Conservation (phyloP, 2,888 invertebrate genomes). For the Andricus quercusramuli region DNA sequence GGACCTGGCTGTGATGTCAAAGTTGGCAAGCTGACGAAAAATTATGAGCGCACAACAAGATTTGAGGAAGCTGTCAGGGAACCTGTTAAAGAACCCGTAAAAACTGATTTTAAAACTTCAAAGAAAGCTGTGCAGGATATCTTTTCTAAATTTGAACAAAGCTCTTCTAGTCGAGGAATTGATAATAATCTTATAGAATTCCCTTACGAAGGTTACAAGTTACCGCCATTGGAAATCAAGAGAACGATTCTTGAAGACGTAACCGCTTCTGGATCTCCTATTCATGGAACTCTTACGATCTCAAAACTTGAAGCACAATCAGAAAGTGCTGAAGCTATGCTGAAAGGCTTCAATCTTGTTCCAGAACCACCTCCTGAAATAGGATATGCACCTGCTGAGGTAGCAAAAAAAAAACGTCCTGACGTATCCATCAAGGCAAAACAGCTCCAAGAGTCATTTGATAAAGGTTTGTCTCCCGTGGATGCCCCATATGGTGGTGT, state of each 20-base stretch:
- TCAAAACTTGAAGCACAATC: slow-evolving; percentile 72
- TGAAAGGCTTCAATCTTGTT: slow-evolving; percentile 80
- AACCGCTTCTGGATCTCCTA: slow-evolving; percentile 70
- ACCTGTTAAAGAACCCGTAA: slow-evolving; percentile 44
- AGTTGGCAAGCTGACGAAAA: slow-evolving; percentile 74
- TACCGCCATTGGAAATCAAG: slow-evolving; percentile 66
- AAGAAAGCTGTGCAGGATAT: slow-evolving; percentile 73
- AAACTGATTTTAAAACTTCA: slow-evolving; percentile 62
- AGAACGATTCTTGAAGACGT: slow-evolving; percentile 71
- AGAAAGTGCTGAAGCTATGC: slow-evolving; percentile 71
- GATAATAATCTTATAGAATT: slow-evolving; percentile 75
- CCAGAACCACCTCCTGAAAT: slow-evolving; percentile 88
- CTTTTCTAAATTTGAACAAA: slow-evolving; percentile 72
- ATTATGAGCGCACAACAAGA: slow-evolving; percentile 73
- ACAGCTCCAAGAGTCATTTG: slow-evolving; percentile 81
- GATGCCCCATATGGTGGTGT: slow-evolving; percentile 83
- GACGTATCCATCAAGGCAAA: slow-evolving; percentile 82
- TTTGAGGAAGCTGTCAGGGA: slow-evolving; percentile 66
- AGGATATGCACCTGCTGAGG: slow-evolving; percentile 80
- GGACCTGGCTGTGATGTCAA: slow-evolving; percentile 69
- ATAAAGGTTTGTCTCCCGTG: slow-evolving; percentile 79
- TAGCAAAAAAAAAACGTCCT: slow-evolving; percentile 78
- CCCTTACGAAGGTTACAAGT: slow-evolving; percentile 73
- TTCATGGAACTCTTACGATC: slow-evolving; percentile 70
- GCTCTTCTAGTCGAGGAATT: slow-evolving; percentile 66